Evolutionary conservation across 2,888 invertebrate genomes (phyloP).

Genomic region (Steromphala cineraria): DNA sequence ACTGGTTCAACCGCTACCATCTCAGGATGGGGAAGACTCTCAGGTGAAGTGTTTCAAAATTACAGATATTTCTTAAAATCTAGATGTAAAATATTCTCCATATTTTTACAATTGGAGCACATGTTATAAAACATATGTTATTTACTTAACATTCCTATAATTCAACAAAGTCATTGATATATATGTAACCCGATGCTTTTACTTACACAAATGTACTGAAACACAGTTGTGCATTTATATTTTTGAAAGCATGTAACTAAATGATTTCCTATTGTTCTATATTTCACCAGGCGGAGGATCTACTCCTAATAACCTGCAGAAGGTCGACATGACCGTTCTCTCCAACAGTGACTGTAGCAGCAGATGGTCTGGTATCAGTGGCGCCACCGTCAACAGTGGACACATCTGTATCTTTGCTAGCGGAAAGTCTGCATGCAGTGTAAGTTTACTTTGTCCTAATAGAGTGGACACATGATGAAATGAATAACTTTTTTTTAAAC

Average conservation of each 20-base stretch:
- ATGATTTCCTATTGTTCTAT: not conserved
- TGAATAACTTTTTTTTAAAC: not conserved
- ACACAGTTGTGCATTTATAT: no score
- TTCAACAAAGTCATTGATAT: no score
- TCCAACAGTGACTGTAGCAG: slow-evolving; percentile 31
- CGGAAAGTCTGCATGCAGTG: slow-evolving; percentile 45
- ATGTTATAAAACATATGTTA: no score
- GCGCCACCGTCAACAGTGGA: slow-evolving; percentile 33
- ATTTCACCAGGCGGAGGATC: slow-evolving; percentile 28
- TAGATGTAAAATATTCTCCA: no score
- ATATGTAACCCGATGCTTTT: no score
- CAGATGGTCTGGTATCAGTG: slow-evolving; percentile 28
- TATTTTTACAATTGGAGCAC: no score
- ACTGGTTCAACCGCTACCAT: slow-evolving; percentile 31
- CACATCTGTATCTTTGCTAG: slow-evolving; percentile 43
- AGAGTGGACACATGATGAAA: no score
- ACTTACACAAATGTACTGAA: no score
- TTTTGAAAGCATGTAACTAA: no score
- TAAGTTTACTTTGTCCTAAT: slow-evolving; percentile 20
- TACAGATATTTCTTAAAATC: no score
- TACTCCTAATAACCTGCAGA: slow-evolving; percentile 31
- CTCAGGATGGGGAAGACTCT: slow-evolving; percentile 46
- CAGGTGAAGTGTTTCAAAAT: slow-evolving; percentile 26
- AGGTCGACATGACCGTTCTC: slow-evolving; percentile 40
- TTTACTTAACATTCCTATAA: no score